Evolutionary conservation across 2,888 invertebrate genomes (phyloP), one percentile per base, ranked within the genome.

Genomic region (Cyaniris semiargus): DNA sequence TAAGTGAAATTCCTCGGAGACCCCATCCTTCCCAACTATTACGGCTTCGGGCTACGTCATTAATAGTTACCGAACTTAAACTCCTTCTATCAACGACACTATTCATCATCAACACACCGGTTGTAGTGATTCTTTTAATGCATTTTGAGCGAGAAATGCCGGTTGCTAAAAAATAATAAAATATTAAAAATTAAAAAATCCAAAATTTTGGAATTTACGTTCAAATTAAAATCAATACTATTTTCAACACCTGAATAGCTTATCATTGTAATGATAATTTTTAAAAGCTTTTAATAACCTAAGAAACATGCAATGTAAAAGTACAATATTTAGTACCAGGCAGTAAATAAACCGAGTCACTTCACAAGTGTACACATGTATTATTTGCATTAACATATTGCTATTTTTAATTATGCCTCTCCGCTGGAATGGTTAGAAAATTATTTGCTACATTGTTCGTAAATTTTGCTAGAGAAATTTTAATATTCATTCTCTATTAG

Each of bases 1-100:
- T 72, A 72, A 72, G 72, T 38, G 72, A 72, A 72, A 72, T 72
- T 72, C 72, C 72, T 13, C 21, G 13, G 66, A 66, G 34, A 72
- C 21, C n/a, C 71, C 72, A 23, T 71, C 38, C 71, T n/a, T 44
- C 38, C 44, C 72, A 38, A 72, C 38, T 21, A 72, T 72, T 72
- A 72, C 66, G 27, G 72, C 38, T 44, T 38, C 34, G 44, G 21
- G 38, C 72, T 38, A 72, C 23, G 27, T 66, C 66, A 66, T 66
- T 66, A 66, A 31, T 72, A 38, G 38, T 44, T 72, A 72, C 72
- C 23, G 72, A 72, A 72, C 38, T 72, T 72, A 18, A 38, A 66
- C 66, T 66, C 66, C 66, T 58, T 58, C 58, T 66, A 31, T 66
- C 31, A 27, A 31, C 66, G 66, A 31, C 66, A 66, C 66, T 66